phyloP scores from a whole-genome alignment of 2,113 vertebrate genomes.

The Alouatta palliata region DNA sequence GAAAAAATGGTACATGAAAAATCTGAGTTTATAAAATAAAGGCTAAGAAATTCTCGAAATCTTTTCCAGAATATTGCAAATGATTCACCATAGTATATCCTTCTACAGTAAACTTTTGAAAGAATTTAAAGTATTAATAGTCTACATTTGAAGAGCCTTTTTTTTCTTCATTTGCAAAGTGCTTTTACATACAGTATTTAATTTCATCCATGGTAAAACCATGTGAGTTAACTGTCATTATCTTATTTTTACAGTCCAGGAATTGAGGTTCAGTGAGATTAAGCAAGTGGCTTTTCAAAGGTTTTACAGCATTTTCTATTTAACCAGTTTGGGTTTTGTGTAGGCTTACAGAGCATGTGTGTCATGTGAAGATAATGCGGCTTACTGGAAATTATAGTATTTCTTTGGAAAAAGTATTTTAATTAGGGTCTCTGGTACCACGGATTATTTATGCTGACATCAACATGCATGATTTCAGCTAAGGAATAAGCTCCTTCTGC shows the following conservation, averaged over 20 bases:
- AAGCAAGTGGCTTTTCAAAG: conserved; percentile 50
- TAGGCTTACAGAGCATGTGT: conserved; percentile 20
- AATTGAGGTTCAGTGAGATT: conserved; percentile 58
- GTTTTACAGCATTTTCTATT: conserved; percentile 16
- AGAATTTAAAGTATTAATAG: conserved; percentile 19
- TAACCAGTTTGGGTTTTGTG: conserved; percentile 37
- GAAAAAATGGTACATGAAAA: conserved; percentile 4
- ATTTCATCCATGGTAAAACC: conserved; percentile 34
- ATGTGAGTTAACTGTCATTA: conserved; percentile 32
- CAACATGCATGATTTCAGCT: conserved; percentile 16
- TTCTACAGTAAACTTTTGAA: conserved; percentile 13
- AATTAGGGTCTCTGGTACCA: conserved; percentile 10
- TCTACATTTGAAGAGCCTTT: neutral
- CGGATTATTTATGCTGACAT: conserved; percentile 5
- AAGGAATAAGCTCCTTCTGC: neutral
- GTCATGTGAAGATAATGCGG: conserved; percentile 47
- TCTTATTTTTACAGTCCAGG: conserved; percentile 59
- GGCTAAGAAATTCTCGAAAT: conserved; percentile 22
- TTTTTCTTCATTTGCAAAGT: conserved; percentile 13
- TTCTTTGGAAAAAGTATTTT: conserved; percentile 56
- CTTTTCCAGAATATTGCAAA: conserved; percentile 50
- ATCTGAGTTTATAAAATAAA: conserved; percentile 37
- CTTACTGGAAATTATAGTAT: conserved; percentile 48
- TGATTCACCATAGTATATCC: neutral
- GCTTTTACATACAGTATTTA: conserved; percentile 12